Evolutionary conservation across 2,797 vertebrate genomes (phyloP), one percentile per base, ranked within the genome.

Genomic region (Tarsius wallacei): DNA sequence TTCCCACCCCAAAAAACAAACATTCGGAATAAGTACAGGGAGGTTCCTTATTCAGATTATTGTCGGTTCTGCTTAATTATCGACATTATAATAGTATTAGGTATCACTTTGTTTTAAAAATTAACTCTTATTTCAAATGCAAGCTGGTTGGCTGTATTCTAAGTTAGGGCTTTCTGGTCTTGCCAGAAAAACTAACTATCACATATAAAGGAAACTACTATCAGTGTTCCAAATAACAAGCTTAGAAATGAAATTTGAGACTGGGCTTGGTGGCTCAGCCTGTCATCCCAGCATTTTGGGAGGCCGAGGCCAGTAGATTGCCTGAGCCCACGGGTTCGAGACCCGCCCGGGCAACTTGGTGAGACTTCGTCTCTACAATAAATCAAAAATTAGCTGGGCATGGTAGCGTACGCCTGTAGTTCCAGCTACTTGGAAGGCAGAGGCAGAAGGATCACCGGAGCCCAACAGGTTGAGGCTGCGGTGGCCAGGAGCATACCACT

Each of bases 171-270:
- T 61, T 93, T 89, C 66, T 78, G 89, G 55, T 47, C 61, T 59
- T 47, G 33, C 31, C 91, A 33, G 28, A 90, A 77, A 93, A 90
- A 59, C 36, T 70, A 89, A 84, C 15, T 31, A 42, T 21, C 7
- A 83, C 0, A 8, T 51, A 47, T 93, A 81, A 87, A 85, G 28
- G 83, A 85, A 84, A 81, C 63, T 17, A 16, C 26, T 53, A 31
- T 21, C 28, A 17, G 1, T 17, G 14, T 64, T 95, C 63, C 53
- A 70, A 49, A 59, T 70, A 73, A 85, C 19, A 86, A 94, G 22
- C 49, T 96, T 84, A 63, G 63, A 77, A 87, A 70, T 89, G 82
- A 78, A 84, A 70, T 70, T 68, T 68, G 73, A 96, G 73, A 24
- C 42, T 42, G 42, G 3, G 7, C 42, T 42, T 42, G 42, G 42